Conservation (phyloP, 2,888 invertebrate genomes). For the Myathropa florea region DNA sequence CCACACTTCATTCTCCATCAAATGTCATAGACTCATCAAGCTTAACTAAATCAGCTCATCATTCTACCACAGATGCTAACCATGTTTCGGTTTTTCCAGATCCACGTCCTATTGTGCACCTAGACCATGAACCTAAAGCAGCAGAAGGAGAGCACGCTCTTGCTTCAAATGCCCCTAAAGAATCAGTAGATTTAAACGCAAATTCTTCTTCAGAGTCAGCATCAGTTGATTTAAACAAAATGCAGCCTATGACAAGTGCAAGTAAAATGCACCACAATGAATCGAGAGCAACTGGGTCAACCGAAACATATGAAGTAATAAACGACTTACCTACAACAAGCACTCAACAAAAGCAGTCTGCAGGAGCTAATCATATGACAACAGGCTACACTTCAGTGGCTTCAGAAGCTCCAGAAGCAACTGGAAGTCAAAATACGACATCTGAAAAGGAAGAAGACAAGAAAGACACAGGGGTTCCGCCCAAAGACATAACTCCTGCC, state of each 20-base stretch:
- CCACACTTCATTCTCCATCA: conserved; percentile 73
- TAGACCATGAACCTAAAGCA: background rate
- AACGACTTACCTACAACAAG: background rate
- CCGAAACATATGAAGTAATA: background rate
- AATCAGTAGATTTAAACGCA: too few relatives aligned
- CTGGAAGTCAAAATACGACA: background rate
- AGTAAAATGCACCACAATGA: background rate
- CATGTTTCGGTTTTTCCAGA: conserved; percentile 30
- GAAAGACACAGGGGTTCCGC: background rate
- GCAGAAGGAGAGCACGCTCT: too few relatives aligned
- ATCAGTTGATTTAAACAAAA: background rate
- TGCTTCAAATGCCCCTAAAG: too few relatives aligned
- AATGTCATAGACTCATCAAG: conserved; percentile 60
- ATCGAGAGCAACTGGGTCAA: background rate
- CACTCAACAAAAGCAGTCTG: too few relatives aligned
- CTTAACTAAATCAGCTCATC: conserved; percentile 16
- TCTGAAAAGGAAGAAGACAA: background rate
- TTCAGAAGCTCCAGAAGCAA: background rate
- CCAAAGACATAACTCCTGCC: background rate
- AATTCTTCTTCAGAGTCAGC: too few relatives aligned
- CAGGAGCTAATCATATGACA: background rate
- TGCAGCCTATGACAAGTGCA: background rate
- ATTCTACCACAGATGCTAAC: conserved; percentile 4
- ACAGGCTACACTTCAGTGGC: background rate
- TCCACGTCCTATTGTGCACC: too few relatives aligned